Evolutionary conservation across 2,888 invertebrate genomes (phyloP).

Genomic region (Brachylomia viminalis): DNA sequence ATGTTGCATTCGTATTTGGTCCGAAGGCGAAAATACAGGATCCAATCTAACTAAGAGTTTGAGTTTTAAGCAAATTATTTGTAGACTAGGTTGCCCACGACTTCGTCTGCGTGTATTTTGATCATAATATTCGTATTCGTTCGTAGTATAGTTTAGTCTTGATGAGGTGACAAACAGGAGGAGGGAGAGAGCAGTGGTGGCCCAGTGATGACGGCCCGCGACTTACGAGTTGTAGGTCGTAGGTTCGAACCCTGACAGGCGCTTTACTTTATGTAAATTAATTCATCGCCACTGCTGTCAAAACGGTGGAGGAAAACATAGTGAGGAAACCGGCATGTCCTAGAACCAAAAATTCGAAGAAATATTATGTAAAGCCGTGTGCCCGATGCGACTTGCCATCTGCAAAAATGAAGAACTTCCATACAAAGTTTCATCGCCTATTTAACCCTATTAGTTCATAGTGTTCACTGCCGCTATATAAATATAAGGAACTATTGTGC

Average conservation of each 20-base stretch:
- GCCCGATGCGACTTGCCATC: background rate
- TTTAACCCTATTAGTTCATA: background rate
- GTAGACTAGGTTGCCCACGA: background rate
- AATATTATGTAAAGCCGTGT: background rate
- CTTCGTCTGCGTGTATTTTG: too few relatives aligned
- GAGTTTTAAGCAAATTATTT: constrained; percentile 12
- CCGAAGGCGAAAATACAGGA: constrained; percentile 20
- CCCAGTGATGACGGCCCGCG: too few relatives aligned
- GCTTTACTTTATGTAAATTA: too few relatives aligned
- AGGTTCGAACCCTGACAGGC: too few relatives aligned
- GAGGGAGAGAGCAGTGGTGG: too few relatives aligned
- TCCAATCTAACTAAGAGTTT: constrained; percentile 2
- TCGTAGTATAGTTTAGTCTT: background rate
- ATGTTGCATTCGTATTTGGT: constrained; percentile 19
- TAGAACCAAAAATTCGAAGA: too few relatives aligned
- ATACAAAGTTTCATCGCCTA: background rate
- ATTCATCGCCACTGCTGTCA: too few relatives aligned
- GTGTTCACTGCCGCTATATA: background rate
- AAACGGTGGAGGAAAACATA: too few relatives aligned
- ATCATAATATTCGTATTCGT: background rate
- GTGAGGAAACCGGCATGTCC: too few relatives aligned
- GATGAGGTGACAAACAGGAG: background rate
- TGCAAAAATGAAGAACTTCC: background rate
- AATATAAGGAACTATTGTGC: background rate
- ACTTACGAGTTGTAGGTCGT: too few relatives aligned